These are phyloP conservation scores for Orchesella cincta DNA, from an alignment of 1,140 invertebrate genomes.

Conservation along the genomic window DNA sequence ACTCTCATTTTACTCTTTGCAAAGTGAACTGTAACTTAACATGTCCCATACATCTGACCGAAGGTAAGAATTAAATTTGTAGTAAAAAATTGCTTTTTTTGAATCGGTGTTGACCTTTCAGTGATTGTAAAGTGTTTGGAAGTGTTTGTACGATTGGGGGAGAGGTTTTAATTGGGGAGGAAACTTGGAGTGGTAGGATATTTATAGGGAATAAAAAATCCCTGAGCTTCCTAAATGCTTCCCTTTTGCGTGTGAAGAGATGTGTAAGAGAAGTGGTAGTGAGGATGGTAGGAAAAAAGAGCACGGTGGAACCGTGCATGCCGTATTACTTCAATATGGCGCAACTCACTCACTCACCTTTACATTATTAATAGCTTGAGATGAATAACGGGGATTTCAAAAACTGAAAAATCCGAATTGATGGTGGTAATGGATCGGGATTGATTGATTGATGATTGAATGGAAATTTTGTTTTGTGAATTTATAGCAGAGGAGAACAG, in stretches of 20 bases:
- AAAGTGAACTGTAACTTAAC: slow-evolving; percentile 61
- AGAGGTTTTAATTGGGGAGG: neutral
- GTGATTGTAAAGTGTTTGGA: neutral
- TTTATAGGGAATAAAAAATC: neutral
- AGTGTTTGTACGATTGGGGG: too few species aligned
- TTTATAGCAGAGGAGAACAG: slow-evolving; percentile 61
- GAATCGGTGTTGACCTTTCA: slow-evolving; percentile 20
- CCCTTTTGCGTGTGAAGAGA: neutral
- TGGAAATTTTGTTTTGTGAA: slow-evolving; percentile 18
- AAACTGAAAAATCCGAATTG: neutral
- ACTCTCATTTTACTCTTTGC: slow-evolving; percentile 30
- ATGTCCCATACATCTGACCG: slow-evolving; percentile 73
- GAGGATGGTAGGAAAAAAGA: neutral
- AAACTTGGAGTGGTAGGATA: neutral
- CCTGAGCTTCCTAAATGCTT: neutral
- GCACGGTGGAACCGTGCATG: slow-evolving; percentile 32
- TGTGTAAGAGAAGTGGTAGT: neutral
- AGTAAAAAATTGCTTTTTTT: neutral
- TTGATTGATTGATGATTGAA: neutral
- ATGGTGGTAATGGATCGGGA: neutral
- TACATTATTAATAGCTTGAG: too few species aligned
- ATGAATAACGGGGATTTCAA: neutral
- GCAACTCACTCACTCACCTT: slow-evolving; percentile 35
- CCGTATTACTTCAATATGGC: slow-evolving; percentile 47
- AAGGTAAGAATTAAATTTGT: slow-evolving; percentile 65